These are phyloP conservation scores for Malthinus flaveolus DNA, from an alignment of 2,888 invertebrate genomes.

Conservation along the genomic window DNA sequence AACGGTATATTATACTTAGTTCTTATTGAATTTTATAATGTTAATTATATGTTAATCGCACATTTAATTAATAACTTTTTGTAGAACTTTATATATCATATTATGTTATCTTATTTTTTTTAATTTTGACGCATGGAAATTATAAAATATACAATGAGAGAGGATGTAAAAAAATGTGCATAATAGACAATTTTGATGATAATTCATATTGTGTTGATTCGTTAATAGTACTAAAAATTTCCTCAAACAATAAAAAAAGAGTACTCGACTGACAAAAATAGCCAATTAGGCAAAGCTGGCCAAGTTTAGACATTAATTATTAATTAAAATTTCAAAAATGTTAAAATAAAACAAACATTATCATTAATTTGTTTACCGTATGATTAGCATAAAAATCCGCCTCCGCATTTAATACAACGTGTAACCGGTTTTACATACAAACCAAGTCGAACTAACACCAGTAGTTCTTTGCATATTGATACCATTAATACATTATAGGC, in stretches of 20 bases:
- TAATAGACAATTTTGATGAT: neutral
- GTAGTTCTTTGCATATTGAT: constrained; percentile 37
- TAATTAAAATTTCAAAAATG: neutral
- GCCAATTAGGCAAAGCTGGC: too few relatives aligned
- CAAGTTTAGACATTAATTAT: too few relatives aligned
- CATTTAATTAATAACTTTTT: neutral
- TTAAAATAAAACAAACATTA: constrained; percentile 1
- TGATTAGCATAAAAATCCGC: constrained; percentile 15
- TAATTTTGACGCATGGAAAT: constrained; percentile 3
- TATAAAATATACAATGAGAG: neutral
- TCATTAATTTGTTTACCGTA: constrained; percentile 3
- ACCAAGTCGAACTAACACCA: constrained; percentile 33
- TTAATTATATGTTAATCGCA: neutral
- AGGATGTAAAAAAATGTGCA: neutral
- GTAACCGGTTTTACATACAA: constrained; percentile 32
- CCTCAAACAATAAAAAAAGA: too few relatives aligned
- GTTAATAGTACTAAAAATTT: too few relatives aligned
- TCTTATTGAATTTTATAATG: constrained; percentile 3
- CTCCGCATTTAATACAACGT: constrained; percentile 15
- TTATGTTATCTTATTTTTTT: neutral
- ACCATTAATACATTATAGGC: constrained; percentile 34
- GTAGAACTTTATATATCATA: neutral
- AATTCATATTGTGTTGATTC: too few relatives aligned
- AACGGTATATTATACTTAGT: neutral
- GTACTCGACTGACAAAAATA: too few relatives aligned